Conservation (phyloP, 2,888 invertebrate species). For the Camponotus fellah region DNA sequence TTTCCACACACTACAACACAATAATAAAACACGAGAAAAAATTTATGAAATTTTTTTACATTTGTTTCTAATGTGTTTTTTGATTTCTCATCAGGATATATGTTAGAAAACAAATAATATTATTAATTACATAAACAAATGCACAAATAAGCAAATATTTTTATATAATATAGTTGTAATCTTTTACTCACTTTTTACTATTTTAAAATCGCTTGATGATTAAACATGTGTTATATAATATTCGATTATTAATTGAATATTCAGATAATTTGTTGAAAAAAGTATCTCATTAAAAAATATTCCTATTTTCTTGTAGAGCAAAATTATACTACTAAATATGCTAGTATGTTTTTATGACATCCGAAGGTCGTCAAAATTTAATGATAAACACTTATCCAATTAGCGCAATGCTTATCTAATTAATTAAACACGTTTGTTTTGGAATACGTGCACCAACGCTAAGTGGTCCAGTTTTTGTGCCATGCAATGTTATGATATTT, state of each 20-base stretch:
- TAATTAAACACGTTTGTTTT: neutral
- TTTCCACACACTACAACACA: conserved; percentile 88
- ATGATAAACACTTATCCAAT: neutral
- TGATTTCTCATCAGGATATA: neutral
- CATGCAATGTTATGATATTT: neutral
- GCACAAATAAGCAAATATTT: too few relatives aligned
- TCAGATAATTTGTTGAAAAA: neutral
- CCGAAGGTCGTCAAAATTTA: neutral
- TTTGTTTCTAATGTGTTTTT: neutral
- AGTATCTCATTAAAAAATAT: neutral
- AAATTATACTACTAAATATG: neutral
- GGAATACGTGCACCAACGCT: neutral
- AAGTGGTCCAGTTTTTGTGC: conserved; percentile 1
- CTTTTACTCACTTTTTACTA: too few relatives aligned
- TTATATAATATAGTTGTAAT: too few relatives aligned
- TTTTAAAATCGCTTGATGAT: too few relatives aligned
- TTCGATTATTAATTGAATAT: too few relatives aligned
- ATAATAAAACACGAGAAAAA: neutral
- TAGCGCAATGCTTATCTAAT: conserved; percentile 4
- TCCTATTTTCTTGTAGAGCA: neutral
- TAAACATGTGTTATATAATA: too few relatives aligned
- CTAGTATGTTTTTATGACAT: neutral
- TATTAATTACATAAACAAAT: too few relatives aligned
- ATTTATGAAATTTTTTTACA: neutral
- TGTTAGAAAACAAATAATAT: neutral